Evolutionary conservation across 2,888 invertebrate species (phyloP), one percentile per base, ranked within the genome.

Genomic region (Fragum whitleyi): DNA sequence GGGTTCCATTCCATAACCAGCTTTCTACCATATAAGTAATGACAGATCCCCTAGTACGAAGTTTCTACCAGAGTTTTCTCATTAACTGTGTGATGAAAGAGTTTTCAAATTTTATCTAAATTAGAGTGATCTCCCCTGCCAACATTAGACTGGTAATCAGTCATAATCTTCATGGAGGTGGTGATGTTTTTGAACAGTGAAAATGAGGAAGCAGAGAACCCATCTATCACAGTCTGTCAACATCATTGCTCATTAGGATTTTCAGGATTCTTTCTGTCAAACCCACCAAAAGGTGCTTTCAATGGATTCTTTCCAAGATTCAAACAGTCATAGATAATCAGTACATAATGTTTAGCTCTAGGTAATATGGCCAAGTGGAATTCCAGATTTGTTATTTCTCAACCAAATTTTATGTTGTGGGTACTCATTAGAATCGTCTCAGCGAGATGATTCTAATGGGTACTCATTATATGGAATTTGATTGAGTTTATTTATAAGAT

Each of bases 81-180:
- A 81, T 81, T 81, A 81, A 69, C 62, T 28, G n/a, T 19, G 23
- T 74, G 74, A 39, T 81, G 81, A 81, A 59, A 81, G 81, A 81
- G 74, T 82, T 70, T 79, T 74, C 47, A 71, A 69, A 80, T 57
- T 73, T 82, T 82, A 82, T 82, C 82, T 82, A 79, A 82, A 82
- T 79, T 57, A 74, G 76, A 82, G 82, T 79, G 69, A 62, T 76
- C 76, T 75, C 82, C 82, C 79, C 29, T 82, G 78, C 65, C 70
- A 70, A 42, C 26, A 51, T 68, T 69, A 65, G 78, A 79, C 78
- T 76, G 72, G 78, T 62, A 39, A 70, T 70, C 70, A n/a, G 19
- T 36, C 53, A 32, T 53, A 70, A 55, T 55, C 55, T 53, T 32
- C 32, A 32, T 36, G 28, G 14, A 21, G 36, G 70, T 70, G 70